phyloP scores from a whole-genome alignment of 1,140 invertebrate genomes.

The Pararge aegeria region DNA sequence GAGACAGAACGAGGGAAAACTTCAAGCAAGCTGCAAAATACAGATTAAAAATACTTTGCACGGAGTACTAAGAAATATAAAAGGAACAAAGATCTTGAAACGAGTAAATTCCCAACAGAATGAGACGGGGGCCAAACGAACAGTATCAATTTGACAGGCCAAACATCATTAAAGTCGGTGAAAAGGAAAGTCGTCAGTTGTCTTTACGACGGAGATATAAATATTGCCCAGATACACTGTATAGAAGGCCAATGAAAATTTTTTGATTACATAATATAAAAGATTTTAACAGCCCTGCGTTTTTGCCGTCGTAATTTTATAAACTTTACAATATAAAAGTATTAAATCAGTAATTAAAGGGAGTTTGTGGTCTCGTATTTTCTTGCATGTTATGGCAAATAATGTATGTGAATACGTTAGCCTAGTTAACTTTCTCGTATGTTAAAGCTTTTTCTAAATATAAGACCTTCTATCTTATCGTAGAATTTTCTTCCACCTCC shows the following conservation, averaged over 20 bases:
- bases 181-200: slow-evolving; percentile 10
- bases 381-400: too few relatives aligned
- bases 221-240: slow-evolving; percentile 1
- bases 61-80: not conserved
- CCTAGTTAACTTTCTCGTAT: too few relatives aligned
- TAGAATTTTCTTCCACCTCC: too few relatives aligned
- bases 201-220: slow-evolving; percentile 16
- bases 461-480: too few relatives aligned
- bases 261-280: not conserved
- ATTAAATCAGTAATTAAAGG: too few relatives aligned
- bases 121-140: slow-evolving; percentile 9
- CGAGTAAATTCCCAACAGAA: slow-evolving; percentile 12
- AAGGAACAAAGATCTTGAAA: slow-evolving; percentile 8
- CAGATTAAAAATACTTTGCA: slow-evolving; percentile 1
- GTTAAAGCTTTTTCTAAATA: too few relatives aligned
- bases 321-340: too few relatives aligned
- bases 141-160: slow-evolving; percentile 16
- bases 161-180: slow-evolving; percentile 22
- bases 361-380: too few relatives aligned
- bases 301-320: not conserved
- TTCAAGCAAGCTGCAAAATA: not conserved
- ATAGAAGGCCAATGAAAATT: not conserved
- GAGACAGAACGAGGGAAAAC: too few relatives aligned
- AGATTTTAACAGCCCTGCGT: not conserved
- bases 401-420: too few relatives aligned